Conservation (phyloP, 2,113 vertebrate species). For the Bombycilla garrulus region DNA sequence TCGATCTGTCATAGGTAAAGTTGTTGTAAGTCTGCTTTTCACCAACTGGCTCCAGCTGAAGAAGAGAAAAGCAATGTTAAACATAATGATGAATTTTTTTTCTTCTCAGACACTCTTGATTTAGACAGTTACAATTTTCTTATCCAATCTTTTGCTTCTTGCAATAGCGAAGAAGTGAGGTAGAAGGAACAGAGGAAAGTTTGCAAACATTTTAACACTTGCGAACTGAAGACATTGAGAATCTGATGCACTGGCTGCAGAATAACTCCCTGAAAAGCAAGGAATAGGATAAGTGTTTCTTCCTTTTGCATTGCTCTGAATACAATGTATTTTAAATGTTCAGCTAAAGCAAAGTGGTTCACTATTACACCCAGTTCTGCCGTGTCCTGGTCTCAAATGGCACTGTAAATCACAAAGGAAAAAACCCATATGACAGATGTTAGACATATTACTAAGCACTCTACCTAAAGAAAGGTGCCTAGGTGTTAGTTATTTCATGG, state of each 20-base stretch:
- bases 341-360: neutral
- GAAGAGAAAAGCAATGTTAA: constrained; percentile 19
- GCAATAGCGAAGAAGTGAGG: neutral
- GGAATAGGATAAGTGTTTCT: neutral
- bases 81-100: neutral
- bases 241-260: neutral
- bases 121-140: neutral
- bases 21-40: constrained; percentile 84
- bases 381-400: neutral
- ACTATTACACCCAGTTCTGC: neutral
- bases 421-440: neutral
- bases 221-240: neutral
- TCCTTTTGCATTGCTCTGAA: neutral
- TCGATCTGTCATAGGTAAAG: constrained; percentile 80
- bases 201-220: neutral
- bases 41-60: constrained; percentile 87
- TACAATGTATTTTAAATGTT: neutral
- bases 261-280: neutral
- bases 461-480: neutral
- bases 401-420: neutral
- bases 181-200: neutral
- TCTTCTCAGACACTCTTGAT: neutral
- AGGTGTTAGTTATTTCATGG: neutral
- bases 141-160: neutral
- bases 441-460: neutral